Base-by-base conservation (phyloP, 2,797 vertebrate species). In the Clarias laeviceps region DNA sequence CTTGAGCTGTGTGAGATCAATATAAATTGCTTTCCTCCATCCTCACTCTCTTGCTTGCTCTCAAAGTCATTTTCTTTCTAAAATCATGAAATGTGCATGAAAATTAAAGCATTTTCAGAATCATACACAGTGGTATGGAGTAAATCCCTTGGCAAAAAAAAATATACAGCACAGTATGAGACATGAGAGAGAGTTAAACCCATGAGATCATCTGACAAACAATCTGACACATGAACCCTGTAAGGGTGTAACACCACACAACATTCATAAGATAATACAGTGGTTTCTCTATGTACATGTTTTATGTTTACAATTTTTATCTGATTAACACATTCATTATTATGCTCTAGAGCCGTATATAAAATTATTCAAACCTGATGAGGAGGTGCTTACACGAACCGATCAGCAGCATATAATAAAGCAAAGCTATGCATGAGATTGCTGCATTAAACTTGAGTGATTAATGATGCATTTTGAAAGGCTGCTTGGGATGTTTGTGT, bases 21-120 rank as follows among this genome's bases (percentile, higher is more conserved):
- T 40, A 80, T 29, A 29, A 80, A 66, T 64, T 65, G 79, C 27
- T 17, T 64, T 61, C 77, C 15, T 65, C 17, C 20, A 50, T 80
- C 37, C 50, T 54, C 24, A 80, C 24, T 37, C 61, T 65, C 32
- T 79, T 29, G 29, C 29, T 62, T 34, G 20, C 20, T 22, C 50
- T 56, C 45, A 20, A 54, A 73, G 72, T 56, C 6, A 5, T 20
- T 32, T 54, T 57, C 27, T 68, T 81, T 68, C 2, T 66, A 22
- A 66, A 50, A 66, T 81, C n/a, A 34, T 34, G 32, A 34, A 34
- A 34, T 27, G 40, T 29, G 24, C 27, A 57, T 78, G 5, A 34
- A 78, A 34, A n/a, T 37, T 27, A 65, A 70, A 29, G 22, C 45
- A 45, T 50, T 65, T 45, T 50, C 50, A 45, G 11, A 65, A 64